Percentiles rank a stretch among this genome's conserved stretches.
Conservation (phyloP, 2,797 vertebrate genomes). For the Hypotaenidia philippensis region DNA sequence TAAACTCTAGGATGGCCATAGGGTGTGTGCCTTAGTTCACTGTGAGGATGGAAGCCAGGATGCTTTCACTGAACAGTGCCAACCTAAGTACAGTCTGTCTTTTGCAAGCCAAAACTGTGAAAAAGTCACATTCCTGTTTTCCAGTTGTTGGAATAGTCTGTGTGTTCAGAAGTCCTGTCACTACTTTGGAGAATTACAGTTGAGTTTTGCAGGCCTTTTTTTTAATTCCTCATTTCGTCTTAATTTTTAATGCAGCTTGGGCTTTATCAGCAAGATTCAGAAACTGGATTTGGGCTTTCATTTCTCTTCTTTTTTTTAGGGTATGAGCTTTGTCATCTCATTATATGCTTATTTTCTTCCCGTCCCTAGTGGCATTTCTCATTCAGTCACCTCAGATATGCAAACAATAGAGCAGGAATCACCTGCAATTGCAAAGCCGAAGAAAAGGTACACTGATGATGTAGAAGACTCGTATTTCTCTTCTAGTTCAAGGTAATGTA, state of each 20-base stretch:
- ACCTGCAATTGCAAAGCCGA: conserved; percentile 79
- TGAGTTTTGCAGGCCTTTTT: neutral
- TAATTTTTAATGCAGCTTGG: neutral
- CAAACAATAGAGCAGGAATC: conserved; percentile 94
- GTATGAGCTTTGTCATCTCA: neutral
- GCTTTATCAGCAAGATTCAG: neutral
- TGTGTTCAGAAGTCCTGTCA: neutral
- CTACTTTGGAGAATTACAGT: neutral
- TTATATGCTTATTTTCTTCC: conserved; percentile 11
- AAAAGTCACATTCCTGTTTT: neutral
- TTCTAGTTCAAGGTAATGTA: conserved; percentile 80
- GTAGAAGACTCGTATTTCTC: conserved; percentile 82
- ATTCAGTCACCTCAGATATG: conserved; percentile 93
- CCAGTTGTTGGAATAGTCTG: neutral
- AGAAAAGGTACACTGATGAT: conserved; percentile 80
- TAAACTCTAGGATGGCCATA: neutral
- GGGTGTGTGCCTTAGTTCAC: neutral
- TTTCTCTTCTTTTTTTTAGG: neutral
- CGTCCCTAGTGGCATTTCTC: conserved; percentile 88
- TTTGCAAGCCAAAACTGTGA: neutral
- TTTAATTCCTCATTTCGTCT: neutral
- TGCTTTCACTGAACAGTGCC: neutral
- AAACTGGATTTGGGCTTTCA: neutral
- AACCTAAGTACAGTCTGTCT: neutral
- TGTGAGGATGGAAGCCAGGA: neutral